Conservation (phyloP, 1,140 invertebrate genomes). For the Gryllus bimaculatus region DNA sequence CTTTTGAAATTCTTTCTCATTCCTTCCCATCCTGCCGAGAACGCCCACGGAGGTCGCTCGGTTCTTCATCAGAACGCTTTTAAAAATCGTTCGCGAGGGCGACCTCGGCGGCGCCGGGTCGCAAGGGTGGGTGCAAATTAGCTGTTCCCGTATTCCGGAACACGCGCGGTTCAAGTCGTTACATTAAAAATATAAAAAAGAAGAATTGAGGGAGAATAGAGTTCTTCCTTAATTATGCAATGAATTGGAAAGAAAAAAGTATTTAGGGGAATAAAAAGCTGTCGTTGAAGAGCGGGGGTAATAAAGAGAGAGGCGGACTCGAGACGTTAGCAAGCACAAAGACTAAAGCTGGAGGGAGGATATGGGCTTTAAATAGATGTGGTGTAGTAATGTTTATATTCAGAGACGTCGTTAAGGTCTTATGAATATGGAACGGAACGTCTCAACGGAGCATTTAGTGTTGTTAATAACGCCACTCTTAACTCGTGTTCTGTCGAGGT, state of each 20-base stretch:
- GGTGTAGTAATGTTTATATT: slow-evolving; percentile 11
- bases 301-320: background rate
- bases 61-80: background rate
- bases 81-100: background rate
- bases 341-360: background rate
- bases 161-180: background rate
- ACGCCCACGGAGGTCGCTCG: background rate
- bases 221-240: slow-evolving; percentile 12
- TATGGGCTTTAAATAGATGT: slow-evolving; percentile 9
- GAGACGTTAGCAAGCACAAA: background rate
- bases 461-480: slow-evolving; percentile 13
- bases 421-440: slow-evolving; percentile 14
- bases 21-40: background rate
- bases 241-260: slow-evolving; percentile 8
- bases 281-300: background rate
- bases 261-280: background rate
- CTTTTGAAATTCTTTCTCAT: background rate
- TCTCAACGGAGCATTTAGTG: background rate
- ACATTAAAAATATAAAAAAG: background rate
- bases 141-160: background rate
- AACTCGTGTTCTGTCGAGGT: slow-evolving; percentile 8
- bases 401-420: slow-evolving; percentile 9
- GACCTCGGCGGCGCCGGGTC: background rate
- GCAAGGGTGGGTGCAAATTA: background rate
- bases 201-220: background rate